Evolutionary conservation across 2,888 invertebrate species (phyloP).

Genomic region (Aromia moschata): DNA sequence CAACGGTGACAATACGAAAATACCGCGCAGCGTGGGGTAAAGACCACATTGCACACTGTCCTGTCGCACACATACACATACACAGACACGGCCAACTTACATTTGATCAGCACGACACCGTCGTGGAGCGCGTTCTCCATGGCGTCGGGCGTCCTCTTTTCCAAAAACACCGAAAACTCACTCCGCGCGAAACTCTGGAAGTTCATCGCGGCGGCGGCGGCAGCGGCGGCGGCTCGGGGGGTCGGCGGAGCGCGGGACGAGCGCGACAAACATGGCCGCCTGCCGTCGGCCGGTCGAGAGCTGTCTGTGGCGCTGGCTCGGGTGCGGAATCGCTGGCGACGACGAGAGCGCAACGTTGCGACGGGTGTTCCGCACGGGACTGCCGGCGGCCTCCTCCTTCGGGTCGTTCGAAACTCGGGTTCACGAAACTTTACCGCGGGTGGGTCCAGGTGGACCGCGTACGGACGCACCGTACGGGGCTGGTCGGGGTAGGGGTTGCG

Average conservation of each 20-base stretch:
- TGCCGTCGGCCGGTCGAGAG: too few relatives aligned
- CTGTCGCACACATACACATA: too few relatives aligned
- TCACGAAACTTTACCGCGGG: constrained; percentile 23
- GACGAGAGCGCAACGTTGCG: constrained; percentile 1
- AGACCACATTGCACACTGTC: not conserved
- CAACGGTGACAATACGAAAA: not conserved
- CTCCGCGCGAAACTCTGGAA: constrained; percentile 31
- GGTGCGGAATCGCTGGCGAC: constrained; percentile 32
- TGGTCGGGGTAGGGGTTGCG: too few relatives aligned
- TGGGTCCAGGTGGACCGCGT: constrained; percentile 12
- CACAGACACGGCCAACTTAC: constrained; percentile 71
- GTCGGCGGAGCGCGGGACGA: too few relatives aligned
- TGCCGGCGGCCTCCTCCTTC: constrained; percentile 9
- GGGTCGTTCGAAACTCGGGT: constrained; percentile 20
- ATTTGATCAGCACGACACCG: constrained; percentile 78
- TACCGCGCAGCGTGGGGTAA: constrained; percentile 30
- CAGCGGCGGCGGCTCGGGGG: constrained; percentile 12
- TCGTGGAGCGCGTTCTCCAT: constrained; percentile 74
- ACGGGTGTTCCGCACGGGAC: constrained; percentile 12
- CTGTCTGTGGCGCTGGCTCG: constrained; percentile 38
- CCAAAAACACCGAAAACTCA: constrained; percentile 15
- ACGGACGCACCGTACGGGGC: not conserved
- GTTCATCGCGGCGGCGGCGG: constrained; percentile 38
- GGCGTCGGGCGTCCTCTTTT: constrained; percentile 37
- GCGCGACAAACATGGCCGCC: constrained; percentile 43